Base-by-base conservation (phyloP, 2,888 invertebrate species). In the Drosophila falleni region DNA sequence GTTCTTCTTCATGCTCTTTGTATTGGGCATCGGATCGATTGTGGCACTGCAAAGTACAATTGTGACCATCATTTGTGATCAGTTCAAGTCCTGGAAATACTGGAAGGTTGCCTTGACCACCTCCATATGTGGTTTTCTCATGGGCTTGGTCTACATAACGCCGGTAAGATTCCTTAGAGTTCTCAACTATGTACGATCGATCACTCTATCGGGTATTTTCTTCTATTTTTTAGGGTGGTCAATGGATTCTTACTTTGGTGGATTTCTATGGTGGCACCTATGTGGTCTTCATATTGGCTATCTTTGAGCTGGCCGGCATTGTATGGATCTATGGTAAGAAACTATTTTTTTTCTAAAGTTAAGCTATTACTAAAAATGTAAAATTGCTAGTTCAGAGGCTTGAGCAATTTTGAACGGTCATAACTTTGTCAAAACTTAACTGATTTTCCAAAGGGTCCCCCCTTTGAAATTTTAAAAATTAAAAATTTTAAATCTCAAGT, bases 1-100 rank as follows among this genome's bases (percentile, higher is more conserved):
- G 13, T 97, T 97, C 93, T 97, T 97, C 94, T 93, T 96, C 81
- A 97, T 97, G 97, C 93, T 97, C 92, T 94, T 95, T 68, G 95
- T 96, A 2, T 93, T 97, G 68, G 97, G 97, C 11, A 93, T 96
- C 16, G 97, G 97, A 1, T 96, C 96, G 59, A 94, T 95, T 6
- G 96, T 96, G 31, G 96, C 96, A 0, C 93, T 97, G 10, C 94
- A 95, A 71, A 95, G 95, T 13, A 94, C 95, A 31, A 93, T 95
- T 67, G 95, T 96, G 87, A 95, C 95, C 0, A 94, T 96, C 5
- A 91, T 96, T 61, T 93, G 94, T 83, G 97, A 97, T 89, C 93
- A 95, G 50, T 95, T 95, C 87, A 95, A 96, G 1, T 91, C 92
- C 0, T 90, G 95, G 5, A 94, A 93, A 51, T 94, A 94, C 46